Percentiles rank a stretch among this genome's conserved stretches.
Evolutionary conservation across 23 tunicate species (phyloP).

Genomic region (Phallusia fumigata): DNA sequence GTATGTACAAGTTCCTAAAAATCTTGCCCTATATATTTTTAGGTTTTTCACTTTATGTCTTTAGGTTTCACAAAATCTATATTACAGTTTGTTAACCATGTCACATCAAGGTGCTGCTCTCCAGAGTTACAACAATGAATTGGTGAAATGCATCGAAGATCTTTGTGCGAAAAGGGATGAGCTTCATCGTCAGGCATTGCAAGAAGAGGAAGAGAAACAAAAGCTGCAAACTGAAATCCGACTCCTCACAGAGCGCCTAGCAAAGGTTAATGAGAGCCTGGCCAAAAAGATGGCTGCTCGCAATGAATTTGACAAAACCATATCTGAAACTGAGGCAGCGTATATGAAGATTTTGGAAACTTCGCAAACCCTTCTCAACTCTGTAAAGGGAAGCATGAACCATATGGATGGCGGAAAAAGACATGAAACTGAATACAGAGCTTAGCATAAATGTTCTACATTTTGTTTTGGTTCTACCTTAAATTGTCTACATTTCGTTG

Average conservation of each 20-base stretch:
- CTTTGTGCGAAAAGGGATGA: slow-evolving; percentile 91
- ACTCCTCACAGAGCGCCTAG: slow-evolving; percentile 76
- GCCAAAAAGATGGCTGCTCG: slow-evolving; percentile 87
- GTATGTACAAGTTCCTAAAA: too few species aligned
- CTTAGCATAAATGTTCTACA: slow-evolving; percentile 10
- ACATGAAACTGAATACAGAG: slow-evolving; percentile 38
- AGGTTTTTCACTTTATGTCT: too few species aligned
- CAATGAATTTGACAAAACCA: slow-evolving; percentile 91
- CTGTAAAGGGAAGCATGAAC: slow-evolving; percentile 79
- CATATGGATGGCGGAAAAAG: slow-evolving; percentile 62
- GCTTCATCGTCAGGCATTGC: slow-evolving; percentile 67
- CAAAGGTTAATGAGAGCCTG: slow-evolving; percentile 82
- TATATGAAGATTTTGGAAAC: slow-evolving; percentile 99
- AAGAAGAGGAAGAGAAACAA: slow-evolving; percentile 88
- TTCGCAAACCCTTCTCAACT: slow-evolving; percentile 89
- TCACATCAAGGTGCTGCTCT: slow-evolving; percentile 98
- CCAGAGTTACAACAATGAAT: slow-evolving; percentile 94
- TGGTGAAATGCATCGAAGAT: too few species aligned
- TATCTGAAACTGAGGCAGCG: slow-evolving; percentile 95
- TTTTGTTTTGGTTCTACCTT: neutral
- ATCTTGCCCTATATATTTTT: too few species aligned
- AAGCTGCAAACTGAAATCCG: slow-evolving; percentile 80
- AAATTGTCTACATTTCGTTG: neutral
- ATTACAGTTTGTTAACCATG: too few species aligned
- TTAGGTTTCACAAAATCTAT: too few species aligned